phyloP scores from a whole-genome alignment of 2,888 invertebrate species.

The Camponotus fellah region DNA sequence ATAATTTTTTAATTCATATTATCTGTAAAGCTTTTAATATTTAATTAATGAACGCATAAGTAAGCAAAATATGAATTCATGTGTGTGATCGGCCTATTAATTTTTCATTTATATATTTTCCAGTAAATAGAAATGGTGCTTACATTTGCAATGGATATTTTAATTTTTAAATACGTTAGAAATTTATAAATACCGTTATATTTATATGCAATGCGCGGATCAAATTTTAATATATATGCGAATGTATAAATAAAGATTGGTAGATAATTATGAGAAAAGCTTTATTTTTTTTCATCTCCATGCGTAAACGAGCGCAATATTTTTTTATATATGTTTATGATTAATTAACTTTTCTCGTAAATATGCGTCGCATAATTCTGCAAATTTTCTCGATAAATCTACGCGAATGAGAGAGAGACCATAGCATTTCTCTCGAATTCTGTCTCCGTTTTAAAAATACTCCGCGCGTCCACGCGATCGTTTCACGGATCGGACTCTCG shows the following conservation, averaged over 20 bases:
- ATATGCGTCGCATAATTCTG: not conserved
- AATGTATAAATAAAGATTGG: slow-evolving; percentile 11
- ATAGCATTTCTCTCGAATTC: not conserved
- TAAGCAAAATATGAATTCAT: slow-evolving; percentile 46
- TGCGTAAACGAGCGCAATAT: not conserved
- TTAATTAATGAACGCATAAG: slow-evolving; percentile 54
- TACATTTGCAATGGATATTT: slow-evolving; percentile 54
- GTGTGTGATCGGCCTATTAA: slow-evolving; percentile 47
- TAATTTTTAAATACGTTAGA: slow-evolving; percentile 50
- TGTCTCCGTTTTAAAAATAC: not conserved
- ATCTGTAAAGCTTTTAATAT: slow-evolving; percentile 53
- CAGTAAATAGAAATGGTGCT: slow-evolving; percentile 45
- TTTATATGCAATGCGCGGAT: slow-evolving; percentile 32
- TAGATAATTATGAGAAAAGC: not conserved
- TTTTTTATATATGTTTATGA: not conserved
- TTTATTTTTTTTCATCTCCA: not conserved
- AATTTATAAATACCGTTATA: slow-evolving; percentile 48
- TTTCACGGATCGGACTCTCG: slow-evolving; percentile 8
- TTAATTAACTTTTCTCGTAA: not conserved
- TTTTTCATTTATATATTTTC: slow-evolving; percentile 56
- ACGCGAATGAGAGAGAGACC: not conserved
- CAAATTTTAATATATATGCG: slow-evolving; percentile 38
- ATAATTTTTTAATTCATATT: slow-evolving; percentile 54
- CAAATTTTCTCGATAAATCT: not conserved
- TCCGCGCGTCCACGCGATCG: not conserved